Percentiles rank a stretch among this genome's conserved stretches.
phyloP scores from a whole-genome alignment of 2,113 vertebrate genomes.

The Amazona vittata region DNA sequence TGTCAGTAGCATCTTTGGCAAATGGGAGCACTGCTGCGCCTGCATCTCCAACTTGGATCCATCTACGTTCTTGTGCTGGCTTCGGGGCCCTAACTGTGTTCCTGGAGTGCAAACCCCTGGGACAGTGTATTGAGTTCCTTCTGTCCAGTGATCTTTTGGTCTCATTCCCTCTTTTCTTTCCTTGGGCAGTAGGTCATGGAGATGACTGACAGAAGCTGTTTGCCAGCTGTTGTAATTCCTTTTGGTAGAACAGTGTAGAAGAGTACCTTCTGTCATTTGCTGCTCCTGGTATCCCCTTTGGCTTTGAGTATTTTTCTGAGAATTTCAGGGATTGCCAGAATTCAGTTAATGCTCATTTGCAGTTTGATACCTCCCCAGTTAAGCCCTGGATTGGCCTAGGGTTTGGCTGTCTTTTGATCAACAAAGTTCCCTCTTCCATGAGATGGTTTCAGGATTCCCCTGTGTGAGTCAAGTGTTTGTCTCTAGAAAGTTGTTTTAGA shows the following conservation, averaged over 20 bases:
- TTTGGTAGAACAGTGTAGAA: neutral
- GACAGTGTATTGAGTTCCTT: accelerated
- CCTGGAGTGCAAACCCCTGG: neutral
- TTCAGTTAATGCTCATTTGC: neutral
- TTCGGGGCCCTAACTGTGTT: neutral
- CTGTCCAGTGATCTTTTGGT: neutral
- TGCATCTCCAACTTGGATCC: accelerated
- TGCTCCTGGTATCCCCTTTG: neutral
- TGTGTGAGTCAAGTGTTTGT: neutral
- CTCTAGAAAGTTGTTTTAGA: neutral
- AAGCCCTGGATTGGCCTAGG: neutral
- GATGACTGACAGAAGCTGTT: neutral
- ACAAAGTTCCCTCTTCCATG: neutral
- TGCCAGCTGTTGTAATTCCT: too few relatives aligned
- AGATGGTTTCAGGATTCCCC: neutral
- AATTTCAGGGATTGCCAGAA: neutral
- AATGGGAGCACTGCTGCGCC: neutral
- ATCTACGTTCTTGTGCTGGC: accelerated
- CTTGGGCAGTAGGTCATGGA: neutral
- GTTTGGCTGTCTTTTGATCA: neutral
- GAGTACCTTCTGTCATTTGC: neutral
- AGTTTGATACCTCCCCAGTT: neutral
- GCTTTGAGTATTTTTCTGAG: neutral
- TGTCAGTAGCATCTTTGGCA: neutral
- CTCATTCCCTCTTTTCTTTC: neutral